phyloP scores from a whole-genome alignment of 2,797 vertebrate genomes.

The Salarias fasciatus region DNA sequence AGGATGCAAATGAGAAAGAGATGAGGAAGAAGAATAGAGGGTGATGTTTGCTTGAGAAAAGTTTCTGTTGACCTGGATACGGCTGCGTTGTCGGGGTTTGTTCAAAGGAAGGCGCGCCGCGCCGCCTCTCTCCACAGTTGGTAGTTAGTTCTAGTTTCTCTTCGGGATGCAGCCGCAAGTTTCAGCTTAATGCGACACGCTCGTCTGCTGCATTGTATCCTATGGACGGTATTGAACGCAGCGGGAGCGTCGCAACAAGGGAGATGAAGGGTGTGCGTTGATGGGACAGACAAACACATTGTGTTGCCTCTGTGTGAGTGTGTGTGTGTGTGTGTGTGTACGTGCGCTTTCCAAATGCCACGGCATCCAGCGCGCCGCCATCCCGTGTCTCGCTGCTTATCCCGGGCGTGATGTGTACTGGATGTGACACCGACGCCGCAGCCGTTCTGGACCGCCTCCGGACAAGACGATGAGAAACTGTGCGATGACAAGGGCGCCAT shows the following conservation, averaged over 20 bases:
- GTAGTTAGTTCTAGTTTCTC: slow-evolving; percentile 49
- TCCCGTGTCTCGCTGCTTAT: slow-evolving; percentile 68
- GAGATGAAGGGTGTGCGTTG: slow-evolving; percentile 44
- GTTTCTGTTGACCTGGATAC: slow-evolving; percentile 78
- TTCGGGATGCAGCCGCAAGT: slow-evolving; percentile 55
- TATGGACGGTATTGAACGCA: slow-evolving; percentile 43
- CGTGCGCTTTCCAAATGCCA: slow-evolving; percentile 64
- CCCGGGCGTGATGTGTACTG: slow-evolving; percentile 70
- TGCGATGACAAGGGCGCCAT: slow-evolving; percentile 76
- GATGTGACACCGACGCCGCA: slow-evolving; percentile 79
- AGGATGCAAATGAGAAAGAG: slow-evolving; percentile 69
- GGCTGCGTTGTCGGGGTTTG: slow-evolving; percentile 54
- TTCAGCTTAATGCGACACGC: slow-evolving; percentile 53
- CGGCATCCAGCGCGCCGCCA: slow-evolving; percentile 59
- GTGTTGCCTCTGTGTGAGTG: slow-evolving; percentile 5
- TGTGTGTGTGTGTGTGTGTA: slow-evolving; percentile 21
- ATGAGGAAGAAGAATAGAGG: slow-evolving; percentile 33
- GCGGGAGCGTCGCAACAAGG: slow-evolving; percentile 34
- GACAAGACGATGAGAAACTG: slow-evolving; percentile 45
- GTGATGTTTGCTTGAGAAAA: slow-evolving; percentile 67
- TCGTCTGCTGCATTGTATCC: slow-evolving; percentile 57
- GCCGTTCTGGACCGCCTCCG: slow-evolving; percentile 69
- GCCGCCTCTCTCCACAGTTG: slow-evolving; percentile 31
- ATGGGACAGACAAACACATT: slow-evolving; percentile 27
- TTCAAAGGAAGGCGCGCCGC: slow-evolving; percentile 47